A percentile compares a stretch with the other conserved stretches of the same genome.
Conservation (phyloP, 2,113 vertebrate species). For the Acanthisitta chloris region DNA sequence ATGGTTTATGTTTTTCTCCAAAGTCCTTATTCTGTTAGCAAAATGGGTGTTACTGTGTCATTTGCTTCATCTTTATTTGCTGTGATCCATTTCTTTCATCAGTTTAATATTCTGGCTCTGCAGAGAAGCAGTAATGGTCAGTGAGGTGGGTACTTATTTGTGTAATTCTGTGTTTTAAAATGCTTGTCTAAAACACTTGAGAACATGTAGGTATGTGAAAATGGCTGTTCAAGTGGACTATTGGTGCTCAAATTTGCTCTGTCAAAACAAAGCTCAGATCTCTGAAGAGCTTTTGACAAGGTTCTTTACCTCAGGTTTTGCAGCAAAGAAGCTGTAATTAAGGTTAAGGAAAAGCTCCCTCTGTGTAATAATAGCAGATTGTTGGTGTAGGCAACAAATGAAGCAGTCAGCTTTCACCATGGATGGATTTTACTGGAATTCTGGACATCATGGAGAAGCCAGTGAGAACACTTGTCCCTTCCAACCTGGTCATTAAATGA, state of each 20-base stretch:
- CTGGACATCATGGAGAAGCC: not conserved
- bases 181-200: not conserved
- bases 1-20: not conserved
- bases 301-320: not conserved
- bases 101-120: slow-evolving; percentile 11
- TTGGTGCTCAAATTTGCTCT: not conserved
- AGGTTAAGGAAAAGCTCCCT: not conserved
- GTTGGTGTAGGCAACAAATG: not conserved
- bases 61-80: not conserved
- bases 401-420: not conserved
- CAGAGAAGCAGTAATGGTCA: not conserved
- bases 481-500: not conserved
- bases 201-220: not conserved
- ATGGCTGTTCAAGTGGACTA: not conserved
- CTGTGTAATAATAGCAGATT: not conserved
- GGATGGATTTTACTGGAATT: not conserved
- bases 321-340: not conserved
- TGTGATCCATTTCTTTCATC: not conserved
- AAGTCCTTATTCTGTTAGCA: not conserved
- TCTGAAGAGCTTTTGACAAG: not conserved
- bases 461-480: not conserved
- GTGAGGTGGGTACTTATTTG: not conserved
- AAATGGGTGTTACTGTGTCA: not conserved
- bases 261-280: not conserved
- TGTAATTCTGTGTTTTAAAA: not conserved